Base-by-base conservation (phyloP, 2,113 vertebrate genomes). In the Dinomys branickii region DNA sequence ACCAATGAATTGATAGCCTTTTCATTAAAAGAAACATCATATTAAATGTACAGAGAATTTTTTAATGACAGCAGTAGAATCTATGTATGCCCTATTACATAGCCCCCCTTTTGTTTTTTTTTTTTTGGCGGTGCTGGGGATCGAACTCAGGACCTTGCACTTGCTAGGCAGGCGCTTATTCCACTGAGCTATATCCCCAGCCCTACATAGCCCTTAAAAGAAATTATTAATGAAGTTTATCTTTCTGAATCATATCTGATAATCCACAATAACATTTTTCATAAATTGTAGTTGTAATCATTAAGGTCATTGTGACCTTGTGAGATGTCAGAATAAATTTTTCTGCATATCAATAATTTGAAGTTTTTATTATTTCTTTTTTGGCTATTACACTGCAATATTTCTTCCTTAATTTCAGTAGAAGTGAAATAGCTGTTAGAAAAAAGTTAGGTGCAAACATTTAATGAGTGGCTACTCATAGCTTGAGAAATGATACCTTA, bases 401-500 rank as follows among this genome's bases (percentile, higher is more conserved):
- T 90, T 58, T 95, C 84, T 59, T 61, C 38, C 52, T 85, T 89
- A 89, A 77, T 75, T 95, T 91, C 24, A 91, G 22, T 88, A 54
- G 17, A 88, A 84, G 41, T 26, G 82, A 91, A 91, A 24, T 91
- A 82, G 65, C 33, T 85, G 4, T 89, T 92, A 73, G 67, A 90
- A 19, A 67, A 75, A 91, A 84, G 85, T 81, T 22, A 61, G 56
- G 26, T 94, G 5, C 38, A 75, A 67, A 58, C 10, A 69, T 82
- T 83, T 83, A 87, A 56, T 90, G 7, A 26, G 30, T 88, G 26
- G 16, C 17, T 91, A 7, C 65, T 71, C 33, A 73, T 63, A 91
- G 8, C 30, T 95, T 94, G 22, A 91, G 26, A 91, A 97, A 71
- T 95, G 90, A 80, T 85, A 63, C 44, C 73, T 89, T 85, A 44